A percentile compares a stretch with the other conserved stretches of the same genome.
Evolutionary conservation across 2,888 invertebrate species (phyloP).

Genomic region (Arenicola marina): DNA sequence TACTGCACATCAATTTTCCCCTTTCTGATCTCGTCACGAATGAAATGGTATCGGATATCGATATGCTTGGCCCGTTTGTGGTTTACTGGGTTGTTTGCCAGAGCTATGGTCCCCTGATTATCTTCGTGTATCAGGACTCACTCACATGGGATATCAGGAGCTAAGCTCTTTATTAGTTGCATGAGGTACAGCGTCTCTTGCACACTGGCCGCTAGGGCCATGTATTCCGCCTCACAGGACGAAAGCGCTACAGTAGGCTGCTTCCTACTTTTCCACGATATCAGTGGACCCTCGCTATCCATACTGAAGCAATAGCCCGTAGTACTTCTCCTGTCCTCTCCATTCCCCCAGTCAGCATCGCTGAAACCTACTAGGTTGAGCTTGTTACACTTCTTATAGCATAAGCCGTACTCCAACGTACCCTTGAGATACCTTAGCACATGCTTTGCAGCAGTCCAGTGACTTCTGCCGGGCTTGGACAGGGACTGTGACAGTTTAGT

Average conservation of each 20-base stretch:
- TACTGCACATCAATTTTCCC: neutral
- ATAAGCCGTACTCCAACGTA: neutral
- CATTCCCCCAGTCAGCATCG: slow-evolving; percentile 5
- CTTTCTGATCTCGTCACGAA: slow-evolving; percentile 2
- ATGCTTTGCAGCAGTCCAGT: neutral
- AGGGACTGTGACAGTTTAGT: slow-evolving; percentile 23
- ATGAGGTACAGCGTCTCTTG: slow-evolving; percentile 28
- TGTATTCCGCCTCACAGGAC: slow-evolving; percentile 39
- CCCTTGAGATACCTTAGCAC: slow-evolving; percentile 5
- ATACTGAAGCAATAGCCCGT: slow-evolving; percentile 1
- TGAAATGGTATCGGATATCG: slow-evolving; percentile 28
- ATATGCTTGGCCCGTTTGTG: slow-evolving; percentile 35
- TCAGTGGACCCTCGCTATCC: slow-evolving; percentile 10
- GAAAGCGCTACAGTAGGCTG: slow-evolving; percentile 31
- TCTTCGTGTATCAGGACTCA: slow-evolving; percentile 8
- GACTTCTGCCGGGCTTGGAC: slow-evolving; percentile 6
- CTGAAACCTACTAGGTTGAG: neutral
- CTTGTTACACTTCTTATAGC: neutral
- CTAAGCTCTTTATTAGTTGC: neutral
- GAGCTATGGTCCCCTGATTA: slow-evolving; percentile 31
- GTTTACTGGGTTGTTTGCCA: slow-evolving; percentile 22
- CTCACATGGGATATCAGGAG: slow-evolving; percentile 9
- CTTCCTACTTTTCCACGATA: slow-evolving; percentile 25
- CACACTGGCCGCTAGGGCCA: slow-evolving; percentile 28
- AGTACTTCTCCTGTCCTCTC: neutral